Base-by-base conservation (phyloP, 2,888 invertebrate species). In the Anticlea derivata region DNA sequence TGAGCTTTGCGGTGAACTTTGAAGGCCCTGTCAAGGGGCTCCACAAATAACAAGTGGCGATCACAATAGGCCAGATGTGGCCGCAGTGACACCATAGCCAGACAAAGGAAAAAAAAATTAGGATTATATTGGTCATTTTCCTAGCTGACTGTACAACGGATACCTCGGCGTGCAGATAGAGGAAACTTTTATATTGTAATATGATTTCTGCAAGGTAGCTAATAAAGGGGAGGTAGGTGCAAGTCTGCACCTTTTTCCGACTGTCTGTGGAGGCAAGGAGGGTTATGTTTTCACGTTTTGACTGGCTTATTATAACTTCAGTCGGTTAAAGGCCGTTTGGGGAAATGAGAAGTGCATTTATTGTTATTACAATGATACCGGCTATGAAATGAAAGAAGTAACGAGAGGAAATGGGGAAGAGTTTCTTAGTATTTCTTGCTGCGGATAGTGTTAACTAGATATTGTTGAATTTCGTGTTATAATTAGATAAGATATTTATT, bases 121-220 rank as follows among this genome's bases (percentile, higher is more conserved):
- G n/a, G n/a, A n/a, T n/a, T n/a, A n/a, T n/a, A n/a, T n/a, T n/a
- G 1, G n/a, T 7, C 3, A 31, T 5, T 41, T 41, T 24, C n/a
- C 8, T 7, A 7, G 11, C 30, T n/a, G 44, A 35, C 44, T 48
- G 53, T 48, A 53, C 48, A 5, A 7, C 3, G 11, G 39, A 49
- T 48, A 48, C 44, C 30, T 39, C 24, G 24, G 43, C 43, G 38
- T 39, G 29, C 37, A 40, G 43, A 43, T 35, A 43, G 54, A 50
- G 41, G 12, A 53, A 59, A 59, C 49, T 61, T 61, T 58, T 57
- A 41, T 58, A 60, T 60, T 61, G 60, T 61, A 60, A 60, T 61
- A 61, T 61, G 53, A 61, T 61, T 61, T 60, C 43, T 47, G 55
- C 57, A 55, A 59, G 59, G 53, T 48, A 45, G 53, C 44, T 58